Evolutionary conservation across 2,888 invertebrate species (phyloP), one percentile per base, ranked within the genome.

Genomic region (Cantharis flavilabris): DNA sequence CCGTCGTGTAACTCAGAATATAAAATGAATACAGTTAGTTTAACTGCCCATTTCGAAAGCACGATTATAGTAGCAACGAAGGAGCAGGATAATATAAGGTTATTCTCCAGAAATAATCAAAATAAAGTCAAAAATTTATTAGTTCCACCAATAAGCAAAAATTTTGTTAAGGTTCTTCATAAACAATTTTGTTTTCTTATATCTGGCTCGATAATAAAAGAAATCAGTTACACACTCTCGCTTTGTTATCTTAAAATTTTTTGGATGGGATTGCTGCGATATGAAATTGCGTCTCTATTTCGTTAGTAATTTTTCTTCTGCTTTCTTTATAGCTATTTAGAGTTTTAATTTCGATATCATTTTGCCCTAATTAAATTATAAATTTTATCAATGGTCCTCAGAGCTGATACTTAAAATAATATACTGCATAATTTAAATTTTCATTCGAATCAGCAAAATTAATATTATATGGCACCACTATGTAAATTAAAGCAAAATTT

Each of bases 401-500:
- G 49, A 49, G 49, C 9, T 9, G n/a, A 49, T 49, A 49, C 49
- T 49, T n/a, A 49, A 49, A 49, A 49, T 49, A 49, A 49, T 49
- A 49, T 49, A 49, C 9, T n/a, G 49, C 49, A 49, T 49, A 49
- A 49, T 49, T 49, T 49, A 49, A n/a, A 2, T 49, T 49, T 49
- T n/a, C 65, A 65, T 65, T 18, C 65, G 65, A 49, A 49, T 49
- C 49, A 49, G 49, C 49, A 4, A n/a, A 49, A 49, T 49, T 49
- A 49, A 49, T 49, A 49, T 49, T 49, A n/a, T 49, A 49, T 49
- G n/a, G 2, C 65, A 71, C 70, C 73, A 33, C 67, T 70, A 71
- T 71, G 63, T 30, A 71, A 63, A 49, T 71, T 70, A 73, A 75
- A 75, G 78, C 71, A 30, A 78, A 75, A 78, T 69, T 70, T 13